phyloP scores from a whole-genome alignment of 2,113 vertebrate species.

The Seriola dumerili region DNA sequence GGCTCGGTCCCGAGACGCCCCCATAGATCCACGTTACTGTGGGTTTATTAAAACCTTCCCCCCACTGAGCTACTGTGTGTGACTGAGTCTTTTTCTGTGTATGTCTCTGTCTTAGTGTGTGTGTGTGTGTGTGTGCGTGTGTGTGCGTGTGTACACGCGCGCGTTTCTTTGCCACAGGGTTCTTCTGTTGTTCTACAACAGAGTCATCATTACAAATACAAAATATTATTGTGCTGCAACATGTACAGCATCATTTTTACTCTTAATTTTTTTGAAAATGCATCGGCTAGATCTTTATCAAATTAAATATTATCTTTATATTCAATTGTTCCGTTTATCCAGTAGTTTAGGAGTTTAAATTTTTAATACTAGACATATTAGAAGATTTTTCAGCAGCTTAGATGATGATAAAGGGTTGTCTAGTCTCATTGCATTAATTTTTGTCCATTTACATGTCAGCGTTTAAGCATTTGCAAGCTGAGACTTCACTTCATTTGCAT shows the following conservation, averaged over 20 bases:
- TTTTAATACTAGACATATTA: neutral
- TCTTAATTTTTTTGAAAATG: neutral
- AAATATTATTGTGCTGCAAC: constrained; percentile 24
- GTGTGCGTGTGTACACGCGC: constrained; percentile 11
- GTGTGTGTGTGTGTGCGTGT: constrained; percentile 19
- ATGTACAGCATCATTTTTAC: constrained; percentile 40
- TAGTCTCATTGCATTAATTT: neutral
- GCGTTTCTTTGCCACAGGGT: constrained; percentile 53
- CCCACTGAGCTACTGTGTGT: constrained; percentile 70
- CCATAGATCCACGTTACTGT: constrained; percentile 76
- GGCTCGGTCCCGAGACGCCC: constrained; percentile 76
- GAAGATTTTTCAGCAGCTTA: neutral
- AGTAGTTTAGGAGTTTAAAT: neutral
- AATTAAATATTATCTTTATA: constrained; percentile 36
- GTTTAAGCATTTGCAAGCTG: neutral
- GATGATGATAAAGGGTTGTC: constrained; percentile 5
- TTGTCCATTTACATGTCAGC: constrained; percentile 15
- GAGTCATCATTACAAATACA: constrained; percentile 53
- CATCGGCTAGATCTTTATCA: constrained; percentile 28
- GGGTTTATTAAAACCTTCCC: constrained; percentile 82
- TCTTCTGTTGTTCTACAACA: constrained; percentile 60
- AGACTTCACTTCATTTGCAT: constrained; percentile 36
- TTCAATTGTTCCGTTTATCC: neutral
- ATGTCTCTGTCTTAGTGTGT: neutral
- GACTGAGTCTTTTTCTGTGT: constrained; percentile 44